phyloP scores from a whole-genome alignment of 2,888 invertebrate species.

The Shargacucullia verbasci region DNA sequence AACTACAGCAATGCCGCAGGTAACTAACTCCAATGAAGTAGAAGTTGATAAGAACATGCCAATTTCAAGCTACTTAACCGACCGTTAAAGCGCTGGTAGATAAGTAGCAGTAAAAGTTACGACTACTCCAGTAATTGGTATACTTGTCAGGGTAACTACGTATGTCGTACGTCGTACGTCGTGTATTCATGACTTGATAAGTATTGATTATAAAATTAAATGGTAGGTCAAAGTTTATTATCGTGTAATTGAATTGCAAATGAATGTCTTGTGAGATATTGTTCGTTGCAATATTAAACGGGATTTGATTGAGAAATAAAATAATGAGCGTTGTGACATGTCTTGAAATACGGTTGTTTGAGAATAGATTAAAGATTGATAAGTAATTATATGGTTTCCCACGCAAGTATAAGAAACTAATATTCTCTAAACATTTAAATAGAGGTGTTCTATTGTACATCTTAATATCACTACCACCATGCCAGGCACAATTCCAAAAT shows the following conservation, averaged over 20 bases:
- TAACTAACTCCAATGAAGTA: no score
- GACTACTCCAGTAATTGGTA: slow-evolving; percentile 35
- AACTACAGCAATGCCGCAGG: no score
- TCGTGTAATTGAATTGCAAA: slow-evolving; percentile 57
- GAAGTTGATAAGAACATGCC: no score
- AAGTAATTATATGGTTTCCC: slow-evolving; percentile 14
- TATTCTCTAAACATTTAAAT: no score
- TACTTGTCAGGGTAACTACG: slow-evolving; percentile 18
- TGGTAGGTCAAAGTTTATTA: slow-evolving; percentile 47
- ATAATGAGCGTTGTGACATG: slow-evolving; percentile 18
- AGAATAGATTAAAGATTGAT: not conserved
- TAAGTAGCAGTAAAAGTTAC: slow-evolving; percentile 30
- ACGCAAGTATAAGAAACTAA: slow-evolving; percentile 21
- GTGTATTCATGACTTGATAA: slow-evolving; percentile 35
- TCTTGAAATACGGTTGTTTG: slow-evolving; percentile 17
- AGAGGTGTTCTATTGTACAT: no score
- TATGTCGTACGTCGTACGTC: slow-evolving; percentile 8
- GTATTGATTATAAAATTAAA: slow-evolving; percentile 51
- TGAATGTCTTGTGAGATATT: slow-evolving; percentile 36
- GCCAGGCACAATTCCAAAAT: no score
- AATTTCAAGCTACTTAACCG: slow-evolving; percentile 33
- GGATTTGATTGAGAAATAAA: slow-evolving; percentile 26
- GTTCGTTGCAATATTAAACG: slow-evolving; percentile 29
- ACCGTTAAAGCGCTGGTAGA: slow-evolving; percentile 35
- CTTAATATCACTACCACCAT: no score